These are phyloP conservation scores for Tiphia femorata DNA, from an alignment of 2,888 invertebrate genomes.

Conservation along the genomic window DNA sequence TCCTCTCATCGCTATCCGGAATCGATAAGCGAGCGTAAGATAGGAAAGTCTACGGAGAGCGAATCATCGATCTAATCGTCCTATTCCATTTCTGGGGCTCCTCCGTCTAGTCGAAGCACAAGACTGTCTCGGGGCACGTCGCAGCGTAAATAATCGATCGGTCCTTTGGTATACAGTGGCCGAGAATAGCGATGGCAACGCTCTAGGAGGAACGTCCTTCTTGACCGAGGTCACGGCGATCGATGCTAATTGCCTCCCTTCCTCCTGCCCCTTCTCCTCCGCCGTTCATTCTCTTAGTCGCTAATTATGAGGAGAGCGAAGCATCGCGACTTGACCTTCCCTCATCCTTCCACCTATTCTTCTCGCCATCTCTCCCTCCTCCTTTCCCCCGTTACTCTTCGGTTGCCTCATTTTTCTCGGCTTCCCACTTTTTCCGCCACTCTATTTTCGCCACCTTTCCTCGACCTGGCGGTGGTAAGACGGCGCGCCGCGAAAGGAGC, in stretches of 20 bases:
- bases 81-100: no score
- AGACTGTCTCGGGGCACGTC: no score
- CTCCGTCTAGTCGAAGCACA: no score
- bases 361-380: not conserved
- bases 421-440: no score
- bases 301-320: conserved; percentile 33
- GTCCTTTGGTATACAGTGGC: not conserved
- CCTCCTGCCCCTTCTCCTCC: not conserved
- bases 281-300: conserved; percentile 28
- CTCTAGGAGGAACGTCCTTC: not conserved
- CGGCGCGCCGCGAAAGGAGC: not conserved
- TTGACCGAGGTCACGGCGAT: conserved; percentile 12
- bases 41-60: no score
- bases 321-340: conserved; percentile 10
- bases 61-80: no score
- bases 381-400: not conserved
- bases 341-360: not conserved
- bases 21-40: no score
- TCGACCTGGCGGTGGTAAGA: not conserved
- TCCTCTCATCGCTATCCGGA: no score
- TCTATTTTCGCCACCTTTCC: not conserved
- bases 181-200: not conserved
- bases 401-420: not conserved
- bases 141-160: conserved; percentile 21
- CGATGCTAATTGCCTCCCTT: conserved; percentile 41